Conservation (phyloP, 1,140 invertebrate genomes). For the Sinella curviseta region DNA sequence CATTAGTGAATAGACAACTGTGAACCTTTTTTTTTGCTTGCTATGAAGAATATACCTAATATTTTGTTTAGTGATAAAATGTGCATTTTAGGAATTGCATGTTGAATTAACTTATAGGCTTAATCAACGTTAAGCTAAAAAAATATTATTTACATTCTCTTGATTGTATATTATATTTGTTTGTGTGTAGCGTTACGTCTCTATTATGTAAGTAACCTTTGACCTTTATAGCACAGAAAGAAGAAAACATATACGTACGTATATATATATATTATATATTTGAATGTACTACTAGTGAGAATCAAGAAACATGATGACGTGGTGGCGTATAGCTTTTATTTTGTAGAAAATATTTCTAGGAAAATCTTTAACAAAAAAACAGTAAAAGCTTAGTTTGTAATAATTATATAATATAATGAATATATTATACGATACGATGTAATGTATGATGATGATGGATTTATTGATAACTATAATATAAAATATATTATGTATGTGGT, state of each 20-base stretch:
- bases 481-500: constrained; percentile 2
- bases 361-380: constrained; percentile 18
- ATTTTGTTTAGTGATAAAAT: too few species aligned
- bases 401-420: neutral
- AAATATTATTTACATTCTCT: neutral
- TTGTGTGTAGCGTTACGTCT: neutral
- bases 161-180: neutral
- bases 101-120: too few species aligned
- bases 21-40: too few species aligned
- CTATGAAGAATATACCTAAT: too few species aligned
- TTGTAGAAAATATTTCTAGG: constrained; percentile 25
- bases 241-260: neutral
- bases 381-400: constrained; percentile 17
- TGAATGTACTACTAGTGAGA: constrained; percentile 1
- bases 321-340: constrained; percentile 25
- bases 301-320: neutral
- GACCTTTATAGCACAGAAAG: constrained; percentile 5
- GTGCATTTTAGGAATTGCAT: too few species aligned
- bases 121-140: too few species aligned
- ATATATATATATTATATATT: neutral
- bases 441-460: neutral
- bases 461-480: constrained; percentile 3
- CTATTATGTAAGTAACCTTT: neutral
- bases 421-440: neutral
- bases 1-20: too few species aligned